These are phyloP conservation scores for Morphnarchus princeps DNA, from an alignment of 2,113 vertebrate genomes.

Conservation along the genomic window DNA sequence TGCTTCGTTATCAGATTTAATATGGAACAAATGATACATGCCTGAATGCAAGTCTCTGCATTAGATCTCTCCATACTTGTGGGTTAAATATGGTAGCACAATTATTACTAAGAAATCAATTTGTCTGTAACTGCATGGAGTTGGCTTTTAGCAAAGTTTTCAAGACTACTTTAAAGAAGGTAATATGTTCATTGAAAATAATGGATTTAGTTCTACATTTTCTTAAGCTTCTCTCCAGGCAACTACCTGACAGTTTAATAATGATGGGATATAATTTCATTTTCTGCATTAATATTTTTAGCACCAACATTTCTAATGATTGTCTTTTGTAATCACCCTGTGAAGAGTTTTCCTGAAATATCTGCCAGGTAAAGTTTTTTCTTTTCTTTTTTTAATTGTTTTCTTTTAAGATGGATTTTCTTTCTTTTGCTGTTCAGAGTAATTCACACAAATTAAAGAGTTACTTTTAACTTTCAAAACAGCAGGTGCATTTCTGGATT, in stretches of 20 bases:
- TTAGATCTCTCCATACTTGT: background rate
- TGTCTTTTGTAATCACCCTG: background rate
- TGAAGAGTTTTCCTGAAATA: constrained; percentile 1
- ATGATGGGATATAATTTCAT: constrained; percentile 2
- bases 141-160: constrained; percentile 21
- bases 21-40: background rate
- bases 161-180: background rate
- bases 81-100: background rate
- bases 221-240: constrained; percentile 28
- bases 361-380: background rate
- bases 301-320: background rate
- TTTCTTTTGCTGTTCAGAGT: background rate
- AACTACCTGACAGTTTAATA: constrained; percentile 23
- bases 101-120: background rate
- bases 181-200: background rate
- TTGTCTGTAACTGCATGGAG: background rate
- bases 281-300: constrained; percentile 43
- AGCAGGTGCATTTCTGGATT: background rate
- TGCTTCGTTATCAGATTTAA: background rate
- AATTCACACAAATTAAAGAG: background rate
- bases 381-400: background rate
- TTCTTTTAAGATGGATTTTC: background rate
- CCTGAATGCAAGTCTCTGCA: background rate
- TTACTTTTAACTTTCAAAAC: background rate
- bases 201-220: constrained; percentile 19